Evolutionary conservation across 2,888 invertebrate species (phyloP).

Genomic region (Cistogaster globosa): DNA sequence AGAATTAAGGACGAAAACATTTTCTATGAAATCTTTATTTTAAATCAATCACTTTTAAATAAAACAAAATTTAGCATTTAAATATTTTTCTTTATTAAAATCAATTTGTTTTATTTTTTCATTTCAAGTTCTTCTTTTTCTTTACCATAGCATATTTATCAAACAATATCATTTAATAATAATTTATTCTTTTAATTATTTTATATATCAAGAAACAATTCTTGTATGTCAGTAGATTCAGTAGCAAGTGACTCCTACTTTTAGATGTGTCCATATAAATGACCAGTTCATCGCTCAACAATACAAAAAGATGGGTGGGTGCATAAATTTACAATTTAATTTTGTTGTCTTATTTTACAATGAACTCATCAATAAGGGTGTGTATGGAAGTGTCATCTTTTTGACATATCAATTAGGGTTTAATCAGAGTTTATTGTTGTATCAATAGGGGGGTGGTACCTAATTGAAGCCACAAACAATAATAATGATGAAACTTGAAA

Average conservation of each 20-base stretch:
- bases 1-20: no score
- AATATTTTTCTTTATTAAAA: neutral
- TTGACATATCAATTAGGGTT: slow-evolving; percentile 73
- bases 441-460: slow-evolving; percentile 66
- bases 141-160: slow-evolving; percentile 35
- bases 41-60: no score
- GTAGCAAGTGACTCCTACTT: slow-evolving; percentile 30
- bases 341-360: slow-evolving; percentile 70
- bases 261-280: slow-evolving; percentile 46
- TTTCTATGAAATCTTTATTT: no score
- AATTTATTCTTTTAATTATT: slow-evolving; percentile 44
- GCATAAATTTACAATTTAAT: slow-evolving; percentile 69
- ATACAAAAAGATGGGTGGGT: slow-evolving; percentile 60
- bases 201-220: slow-evolving; percentile 18
- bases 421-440: slow-evolving; percentile 73
- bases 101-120: neutral
- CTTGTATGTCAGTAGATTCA: slow-evolving; percentile 9
- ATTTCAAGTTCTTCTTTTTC: neutral
- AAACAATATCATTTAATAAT: slow-evolving; percentile 25
- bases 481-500: slow-evolving; percentile 30
- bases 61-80: neutral
- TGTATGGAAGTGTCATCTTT: slow-evolving; percentile 70
- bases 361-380: slow-evolving; percentile 72
- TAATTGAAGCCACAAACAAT: slow-evolving; percentile 38
- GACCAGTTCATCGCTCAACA: slow-evolving; percentile 57